Evolutionary conservation across 2,113 vertebrate species (phyloP).

Genomic region (Pionites leucogaster): DNA sequence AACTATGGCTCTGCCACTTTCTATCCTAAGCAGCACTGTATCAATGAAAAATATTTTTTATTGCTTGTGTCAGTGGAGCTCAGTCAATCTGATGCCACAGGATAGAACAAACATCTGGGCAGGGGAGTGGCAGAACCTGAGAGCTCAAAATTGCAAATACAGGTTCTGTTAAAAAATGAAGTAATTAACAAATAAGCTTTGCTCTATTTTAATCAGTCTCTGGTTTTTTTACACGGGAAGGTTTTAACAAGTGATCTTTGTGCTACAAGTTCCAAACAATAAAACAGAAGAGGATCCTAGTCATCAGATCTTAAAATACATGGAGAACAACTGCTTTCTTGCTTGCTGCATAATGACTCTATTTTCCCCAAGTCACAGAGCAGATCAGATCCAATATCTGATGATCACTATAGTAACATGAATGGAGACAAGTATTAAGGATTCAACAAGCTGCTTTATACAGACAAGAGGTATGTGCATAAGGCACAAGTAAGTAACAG

Average conservation of each 20-base stretch:
- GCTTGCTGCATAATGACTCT: neutral
- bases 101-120: neutral
- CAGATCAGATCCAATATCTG: neutral
- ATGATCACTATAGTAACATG: neutral
- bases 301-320: neutral
- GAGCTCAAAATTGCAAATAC: constrained; percentile 34
- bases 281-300: neutral
- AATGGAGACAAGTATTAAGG: constrained; percentile 25
- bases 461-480: neutral
- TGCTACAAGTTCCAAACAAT: neutral
- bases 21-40: neutral
- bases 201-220: constrained; percentile 37
- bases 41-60: neutral
- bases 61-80: neutral
- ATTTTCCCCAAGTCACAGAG: constrained; percentile 20
- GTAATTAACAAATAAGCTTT: constrained; percentile 53
- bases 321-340: constrained; percentile 5
- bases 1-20: neutral
- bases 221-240: constrained; percentile 22
- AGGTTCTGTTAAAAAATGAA: constrained; percentile 30
- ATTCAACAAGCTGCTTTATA: constrained; percentile 19
- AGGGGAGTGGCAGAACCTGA: neutral
- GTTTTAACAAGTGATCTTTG: constrained; percentile 14
- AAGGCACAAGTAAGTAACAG: neutral
- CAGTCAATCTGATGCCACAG: neutral